Base-by-base conservation (phyloP, 64 coral and sea anemone species). In the Montipora sp. region DNA sequence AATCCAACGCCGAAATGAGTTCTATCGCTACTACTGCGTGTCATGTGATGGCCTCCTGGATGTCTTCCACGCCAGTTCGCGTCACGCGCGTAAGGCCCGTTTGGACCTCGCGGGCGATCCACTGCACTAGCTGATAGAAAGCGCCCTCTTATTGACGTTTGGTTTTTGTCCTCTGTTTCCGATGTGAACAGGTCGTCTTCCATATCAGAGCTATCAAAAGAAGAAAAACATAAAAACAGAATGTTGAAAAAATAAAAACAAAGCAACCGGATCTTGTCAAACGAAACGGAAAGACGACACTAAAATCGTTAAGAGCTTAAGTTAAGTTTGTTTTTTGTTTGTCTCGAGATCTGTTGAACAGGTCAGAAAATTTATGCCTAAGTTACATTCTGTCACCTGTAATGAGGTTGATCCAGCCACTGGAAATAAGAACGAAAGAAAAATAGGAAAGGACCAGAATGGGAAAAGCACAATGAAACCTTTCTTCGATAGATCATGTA, bases 21-120 rank as follows among this genome's bases (percentile, higher is more conserved):
- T 46, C 47, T 85, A 48, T 85, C 82, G 11, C 82, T 85, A 71
- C 63, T 72, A 11, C 63, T 85, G 43, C 82, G 82, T 23, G 82
- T 85, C 14, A 67, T 67, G 59, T 58, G 19, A 44, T 77, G 83
- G 1, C 47, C 19, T 9, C 72, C 48, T 24, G 46, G 49, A 77
- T 77, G 50, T 75, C 87, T 78, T 48, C 57, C 8, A 12, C 75
- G 58, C 72, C 48, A 77, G 73, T 75, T 89, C 16, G 87, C 44
- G 48, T 60, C 87, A 12, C 83, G 82, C 75, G 91, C 74, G 5
- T 47, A 58, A 24, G 75, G 60, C 68, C 83, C 61, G 23, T 77
- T 72, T 13, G 18, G 19, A 10, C 66, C 73, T 11, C 83, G 84
- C 65, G 75, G 12, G 16, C 83, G 75, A 19, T 87, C 83, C 7